Conservation (phyloP, 2,888 invertebrate genomes). For the Beris chalybata region DNA sequence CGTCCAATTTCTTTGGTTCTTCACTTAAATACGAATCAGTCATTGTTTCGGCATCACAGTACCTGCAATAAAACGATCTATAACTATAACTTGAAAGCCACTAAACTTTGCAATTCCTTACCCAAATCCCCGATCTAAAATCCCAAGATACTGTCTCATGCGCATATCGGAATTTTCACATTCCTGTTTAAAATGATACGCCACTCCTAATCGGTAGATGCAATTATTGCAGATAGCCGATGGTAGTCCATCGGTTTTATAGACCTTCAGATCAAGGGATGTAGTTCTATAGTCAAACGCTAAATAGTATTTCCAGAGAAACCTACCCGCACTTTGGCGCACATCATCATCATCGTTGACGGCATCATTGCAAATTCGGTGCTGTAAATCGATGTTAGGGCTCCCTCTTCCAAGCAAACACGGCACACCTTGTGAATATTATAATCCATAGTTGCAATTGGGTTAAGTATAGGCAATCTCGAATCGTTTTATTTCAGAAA, state of each 20-base stretch:
- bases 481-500: slow-evolving; percentile 2
- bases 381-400: slow-evolving; percentile 63
- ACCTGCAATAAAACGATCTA: slow-evolving; percentile 50
- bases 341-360: slow-evolving; percentile 64
- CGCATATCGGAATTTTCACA: slow-evolving; percentile 64
- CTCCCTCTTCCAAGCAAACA: slow-evolving; percentile 64
- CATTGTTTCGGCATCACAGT: slow-evolving; percentile 61
- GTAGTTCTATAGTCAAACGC: background rate
- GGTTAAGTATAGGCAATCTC: background rate
- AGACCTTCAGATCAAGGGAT: slow-evolving; percentile 45
- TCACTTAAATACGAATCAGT: slow-evolving; percentile 56
- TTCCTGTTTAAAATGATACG: slow-evolving; percentile 66
- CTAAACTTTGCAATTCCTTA: slow-evolving; percentile 41
- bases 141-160: slow-evolving; percentile 62
- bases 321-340: slow-evolving; percentile 61
- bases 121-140: slow-evolving; percentile 52
- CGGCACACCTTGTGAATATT: slow-evolving; percentile 61
- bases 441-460: slow-evolving; percentile 50
- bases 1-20: slow-evolving; percentile 37
- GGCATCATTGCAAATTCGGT: slow-evolving; percentile 64
- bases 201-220: slow-evolving; percentile 63
- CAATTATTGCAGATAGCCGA: slow-evolving; percentile 66
- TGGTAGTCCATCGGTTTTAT: slow-evolving; percentile 64
- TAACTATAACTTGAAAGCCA: slow-evolving; percentile 12
- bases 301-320: background rate